Base-by-base conservation (phyloP, 2,888 invertebrate genomes). In the Acronicta alni region DNA sequence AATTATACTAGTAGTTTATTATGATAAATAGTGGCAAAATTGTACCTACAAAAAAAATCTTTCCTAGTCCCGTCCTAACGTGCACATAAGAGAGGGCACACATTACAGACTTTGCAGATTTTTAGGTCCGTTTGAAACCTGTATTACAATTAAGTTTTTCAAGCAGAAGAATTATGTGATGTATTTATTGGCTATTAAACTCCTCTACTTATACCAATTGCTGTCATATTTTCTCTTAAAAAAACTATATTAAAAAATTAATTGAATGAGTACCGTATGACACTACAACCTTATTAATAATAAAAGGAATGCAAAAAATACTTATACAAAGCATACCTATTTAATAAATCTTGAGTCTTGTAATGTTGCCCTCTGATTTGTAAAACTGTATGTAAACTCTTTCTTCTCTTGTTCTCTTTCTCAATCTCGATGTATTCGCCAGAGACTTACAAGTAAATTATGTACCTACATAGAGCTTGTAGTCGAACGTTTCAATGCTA, bases 61-160 rank as follows among this genome's bases (percentile, higher is more conserved):
- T 66, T 60, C 60, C 54, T 73, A 57, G 46, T 42, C 65, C 77
- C 77, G 75, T 77, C 77, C 71, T 65, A 39, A 59, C 14, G 20
- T 18, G 37, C 45, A 23, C 48, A 30, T 46, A 49, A 42, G 48
- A 58, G 45, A 10, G 30, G 20, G 43, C 60, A 18, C 60, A 63
- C 57, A 72, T 63, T 71, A 60, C 43, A 51, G 52, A 46, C 17
- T 44, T 43, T 20, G 3, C 23, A 17, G 30, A 18, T 1, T 26
- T 46, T 48, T 44, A 18, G 10, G 1, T 30, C 9, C 9, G 9
- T 30, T 30, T 9, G 26, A 30, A 30, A 23, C 7, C 7, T 1
- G 23, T 20, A 20, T 20, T 20, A 20, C 2, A 20, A 20, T 20
- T 20, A 5, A 5, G 20, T 20, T 20, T 20, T n/a, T n/a, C n/a